Percentiles rank a stretch among this genome's conserved stretches.
Evolutionary conservation across 2,888 invertebrate species (phyloP).

Genomic region (Copidosoma aretas): DNA sequence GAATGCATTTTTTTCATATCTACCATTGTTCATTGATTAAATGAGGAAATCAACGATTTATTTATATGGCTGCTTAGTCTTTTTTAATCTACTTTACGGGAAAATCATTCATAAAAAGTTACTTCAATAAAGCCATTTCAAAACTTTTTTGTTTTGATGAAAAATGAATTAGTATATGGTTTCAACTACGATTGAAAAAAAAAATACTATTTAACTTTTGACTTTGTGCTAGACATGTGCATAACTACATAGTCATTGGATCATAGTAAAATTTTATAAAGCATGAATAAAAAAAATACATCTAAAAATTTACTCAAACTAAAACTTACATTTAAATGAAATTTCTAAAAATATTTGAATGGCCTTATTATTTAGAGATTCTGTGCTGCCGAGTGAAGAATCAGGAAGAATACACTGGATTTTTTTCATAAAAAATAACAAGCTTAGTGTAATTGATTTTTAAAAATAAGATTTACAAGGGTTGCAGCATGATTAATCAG

Average conservation of each 20-base stretch:
- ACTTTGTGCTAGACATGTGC: neutral
- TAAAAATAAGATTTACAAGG: neutral
- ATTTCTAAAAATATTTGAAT: neutral
- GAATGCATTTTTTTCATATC: neutral
- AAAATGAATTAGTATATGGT: neutral
- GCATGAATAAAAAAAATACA: neutral
- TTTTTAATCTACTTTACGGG: too few species aligned
- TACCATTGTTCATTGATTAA: neutral
- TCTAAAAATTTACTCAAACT: neutral
- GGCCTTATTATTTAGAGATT: neutral
- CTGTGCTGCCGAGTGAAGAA: neutral
- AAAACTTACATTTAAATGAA: neutral
- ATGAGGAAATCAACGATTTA: neutral
- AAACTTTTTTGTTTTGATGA: neutral
- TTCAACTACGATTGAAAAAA: too few species aligned
- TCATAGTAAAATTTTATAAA: neutral
- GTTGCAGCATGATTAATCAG: neutral
- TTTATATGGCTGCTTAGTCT: too few species aligned
- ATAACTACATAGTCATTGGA: neutral
- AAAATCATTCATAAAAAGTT: too few species aligned
- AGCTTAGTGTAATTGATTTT: neutral
- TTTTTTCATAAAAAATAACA: neutral
- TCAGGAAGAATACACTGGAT: slow-evolving; percentile 24
- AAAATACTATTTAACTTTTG: neutral
- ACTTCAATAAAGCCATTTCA: too few species aligned